phyloP scores from a whole-genome alignment of 2,888 invertebrate species.

The Troilus luridus region DNA sequence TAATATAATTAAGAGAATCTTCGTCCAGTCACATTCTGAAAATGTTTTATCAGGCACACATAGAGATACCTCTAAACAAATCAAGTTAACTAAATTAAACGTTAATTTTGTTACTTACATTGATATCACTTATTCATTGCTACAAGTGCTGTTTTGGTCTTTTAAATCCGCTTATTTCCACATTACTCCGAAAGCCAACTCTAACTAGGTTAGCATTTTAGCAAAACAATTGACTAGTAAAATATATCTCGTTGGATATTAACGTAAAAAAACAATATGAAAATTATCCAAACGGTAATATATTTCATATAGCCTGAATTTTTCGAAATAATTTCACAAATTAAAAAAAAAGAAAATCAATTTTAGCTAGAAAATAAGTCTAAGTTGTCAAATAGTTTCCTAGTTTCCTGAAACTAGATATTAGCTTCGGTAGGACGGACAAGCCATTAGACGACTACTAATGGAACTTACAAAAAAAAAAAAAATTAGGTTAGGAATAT shows the following conservation, averaged over 20 bases:
- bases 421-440: background rate
- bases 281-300: too few species aligned
- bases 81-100: too few species aligned
- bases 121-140: too few species aligned
- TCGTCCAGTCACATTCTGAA: too few species aligned
- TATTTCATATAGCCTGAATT: too few species aligned
- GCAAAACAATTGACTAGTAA: background rate
- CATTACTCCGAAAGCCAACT: background rate
- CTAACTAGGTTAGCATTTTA: background rate
- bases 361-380: too few species aligned
- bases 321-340: background rate
- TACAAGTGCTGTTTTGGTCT: background rate
- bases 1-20: too few species aligned
- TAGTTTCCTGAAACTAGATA: background rate
- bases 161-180: background rate
- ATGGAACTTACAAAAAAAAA: background rate
- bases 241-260: background rate
- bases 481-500: constrained; percentile 14
- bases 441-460: background rate
- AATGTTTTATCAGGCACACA: too few species aligned
- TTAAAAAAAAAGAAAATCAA: background rate
- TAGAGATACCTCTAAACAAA: too few species aligned
- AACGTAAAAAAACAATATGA: background rate
- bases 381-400: background rate
- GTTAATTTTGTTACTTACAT: too few species aligned